phyloP scores from a whole-genome alignment of 2,113 vertebrate genomes.

The Anhinga rufa region DNA sequence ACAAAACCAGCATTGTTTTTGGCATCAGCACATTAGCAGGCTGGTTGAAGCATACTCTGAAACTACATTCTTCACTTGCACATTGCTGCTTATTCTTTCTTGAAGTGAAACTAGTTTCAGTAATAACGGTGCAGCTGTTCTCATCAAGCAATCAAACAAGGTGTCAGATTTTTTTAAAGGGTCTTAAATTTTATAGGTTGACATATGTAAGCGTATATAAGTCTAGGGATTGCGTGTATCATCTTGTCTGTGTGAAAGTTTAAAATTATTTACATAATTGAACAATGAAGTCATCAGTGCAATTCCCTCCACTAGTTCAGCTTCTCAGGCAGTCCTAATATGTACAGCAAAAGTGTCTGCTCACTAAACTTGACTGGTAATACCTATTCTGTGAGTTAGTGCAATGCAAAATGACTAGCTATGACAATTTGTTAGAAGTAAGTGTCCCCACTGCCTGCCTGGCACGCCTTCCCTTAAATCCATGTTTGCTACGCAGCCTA shows the following conservation, averaged over 20 bases:
- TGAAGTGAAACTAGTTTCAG: background rate
- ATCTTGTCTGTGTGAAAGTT: background rate
- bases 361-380: background rate
- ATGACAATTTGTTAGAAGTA: background rate
- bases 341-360: background rate
- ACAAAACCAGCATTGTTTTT: background rate
- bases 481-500: rapidly evolving
- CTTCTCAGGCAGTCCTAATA: background rate
- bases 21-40: background rate
- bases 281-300: background rate
- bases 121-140: background rate
- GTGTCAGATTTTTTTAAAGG: background rate
- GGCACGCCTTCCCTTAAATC: background rate
- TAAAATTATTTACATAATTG: background rate
- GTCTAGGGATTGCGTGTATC: background rate
- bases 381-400: background rate
- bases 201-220: background rate
- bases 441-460: background rate
- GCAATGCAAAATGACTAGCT: background rate
- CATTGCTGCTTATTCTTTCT: background rate
- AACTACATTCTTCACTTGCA: background rate
- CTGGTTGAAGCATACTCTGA: background rate
- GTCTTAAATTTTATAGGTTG: background rate
- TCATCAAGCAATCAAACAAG: background rate
- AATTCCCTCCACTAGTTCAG: background rate